These are phyloP conservation scores for Apoderus coryli DNA, from an alignment of 2,888 invertebrate genomes.

Conservation along the genomic window DNA sequence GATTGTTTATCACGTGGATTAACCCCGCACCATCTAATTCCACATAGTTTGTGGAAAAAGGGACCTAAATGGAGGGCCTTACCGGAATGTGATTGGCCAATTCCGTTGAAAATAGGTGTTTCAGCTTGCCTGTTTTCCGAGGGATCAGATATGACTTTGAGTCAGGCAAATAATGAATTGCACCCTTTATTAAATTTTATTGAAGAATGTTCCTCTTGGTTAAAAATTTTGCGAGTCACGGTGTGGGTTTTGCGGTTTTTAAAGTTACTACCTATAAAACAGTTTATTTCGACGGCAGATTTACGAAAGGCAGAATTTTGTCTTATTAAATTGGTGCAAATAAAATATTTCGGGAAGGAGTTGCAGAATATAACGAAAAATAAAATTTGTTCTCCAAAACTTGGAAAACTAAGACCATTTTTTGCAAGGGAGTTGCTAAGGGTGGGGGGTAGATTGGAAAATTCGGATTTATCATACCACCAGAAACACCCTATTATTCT, in stretches of 20 bases:
- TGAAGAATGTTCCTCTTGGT: neutral
- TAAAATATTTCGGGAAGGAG: neutral
- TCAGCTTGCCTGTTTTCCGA: too few relatives aligned
- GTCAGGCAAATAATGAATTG: too few relatives aligned
- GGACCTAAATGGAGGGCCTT: neutral
- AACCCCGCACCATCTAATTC: neutral
- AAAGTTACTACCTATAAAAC: slow-evolving; percentile 2
- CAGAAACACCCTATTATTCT: slow-evolving; percentile 3
- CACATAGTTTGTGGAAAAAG: neutral
- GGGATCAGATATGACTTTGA: too few relatives aligned
- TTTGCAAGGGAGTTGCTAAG: slow-evolving; percentile 2
- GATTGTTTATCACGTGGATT: slow-evolving; percentile 2
- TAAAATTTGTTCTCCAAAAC: neutral
- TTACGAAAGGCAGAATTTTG: slow-evolving; percentile 4
- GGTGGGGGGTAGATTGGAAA: slow-evolving; percentile 3
- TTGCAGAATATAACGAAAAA: neutral
- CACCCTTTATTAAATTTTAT: slow-evolving; percentile 4
- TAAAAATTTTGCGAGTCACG: slow-evolving; percentile 4
- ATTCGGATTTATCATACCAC: neutral
- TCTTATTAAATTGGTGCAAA: slow-evolving; percentile 3
- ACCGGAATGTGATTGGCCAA: neutral
- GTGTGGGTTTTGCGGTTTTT: slow-evolving; percentile 1
- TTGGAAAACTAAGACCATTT: slow-evolving; percentile 1
- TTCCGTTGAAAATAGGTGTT: too few relatives aligned
- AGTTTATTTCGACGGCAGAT: neutral